phyloP scores from a whole-genome alignment of 2,797 vertebrate species.

The Artibeus lituratus region DNA sequence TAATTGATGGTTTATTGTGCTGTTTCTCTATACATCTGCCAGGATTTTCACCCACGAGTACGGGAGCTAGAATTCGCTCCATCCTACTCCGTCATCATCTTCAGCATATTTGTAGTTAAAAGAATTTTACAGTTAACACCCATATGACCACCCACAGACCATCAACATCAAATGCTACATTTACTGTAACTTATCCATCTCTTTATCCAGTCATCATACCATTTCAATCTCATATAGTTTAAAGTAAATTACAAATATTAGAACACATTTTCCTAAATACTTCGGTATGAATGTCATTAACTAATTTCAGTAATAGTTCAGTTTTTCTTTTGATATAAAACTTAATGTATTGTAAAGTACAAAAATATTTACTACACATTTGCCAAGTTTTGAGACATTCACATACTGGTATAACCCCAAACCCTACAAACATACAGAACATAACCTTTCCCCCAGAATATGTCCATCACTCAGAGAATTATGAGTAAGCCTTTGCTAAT shows the following conservation, averaged over 20 bases:
- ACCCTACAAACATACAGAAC: not conserved
- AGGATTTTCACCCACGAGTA: no score
- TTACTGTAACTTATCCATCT: not conserved
- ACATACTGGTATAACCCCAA: not conserved
- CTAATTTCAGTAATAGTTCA: not conserved
- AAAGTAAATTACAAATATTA: not conserved
- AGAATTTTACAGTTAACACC: not conserved
- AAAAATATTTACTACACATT: not conserved
- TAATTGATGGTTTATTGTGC: no score
- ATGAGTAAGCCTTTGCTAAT: not conserved
- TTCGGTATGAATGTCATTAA: not conserved
- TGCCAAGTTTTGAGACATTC: not conserved
- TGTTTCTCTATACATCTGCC: no score
- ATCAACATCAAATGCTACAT: not conserved
- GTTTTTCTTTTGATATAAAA: not conserved
- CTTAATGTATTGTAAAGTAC: not conserved
- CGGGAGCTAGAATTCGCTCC: no score
- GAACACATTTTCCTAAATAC: not conserved
- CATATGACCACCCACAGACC: not conserved
- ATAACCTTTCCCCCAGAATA: not conserved
- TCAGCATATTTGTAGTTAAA: no score
- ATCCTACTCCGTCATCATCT: no score
- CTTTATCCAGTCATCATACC: not conserved
- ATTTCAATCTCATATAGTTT: not conserved
- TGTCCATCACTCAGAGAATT: not conserved